Conservation (phyloP, 2,888 invertebrate species). For the Dicyrtomina minuta region DNA sequence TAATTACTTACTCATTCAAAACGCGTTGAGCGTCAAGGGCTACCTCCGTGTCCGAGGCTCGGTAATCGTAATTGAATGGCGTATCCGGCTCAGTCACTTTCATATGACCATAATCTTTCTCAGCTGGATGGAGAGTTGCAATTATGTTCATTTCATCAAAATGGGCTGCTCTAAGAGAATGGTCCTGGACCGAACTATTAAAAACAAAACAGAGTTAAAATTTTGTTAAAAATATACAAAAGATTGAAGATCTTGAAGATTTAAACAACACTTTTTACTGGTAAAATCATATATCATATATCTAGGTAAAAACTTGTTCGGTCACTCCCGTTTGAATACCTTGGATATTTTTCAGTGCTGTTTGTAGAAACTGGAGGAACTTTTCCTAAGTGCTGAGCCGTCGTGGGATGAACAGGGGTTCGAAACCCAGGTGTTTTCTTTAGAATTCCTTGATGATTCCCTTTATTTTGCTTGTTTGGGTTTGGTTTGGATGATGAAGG, state of each 20-base stretch:
- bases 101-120: conserved; percentile 31
- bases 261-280: neutral
- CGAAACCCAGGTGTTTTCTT: conserved; percentile 23
- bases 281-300: neutral
- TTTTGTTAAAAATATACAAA: neutral
- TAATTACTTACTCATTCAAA: neutral
- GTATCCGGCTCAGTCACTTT: conserved; percentile 27
- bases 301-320: neutral
- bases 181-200: no score
- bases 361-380: no score
- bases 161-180: conserved; percentile 21
- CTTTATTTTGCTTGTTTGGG: no score
- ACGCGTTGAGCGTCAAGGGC: conserved; percentile 4
- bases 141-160: conserved; percentile 31
- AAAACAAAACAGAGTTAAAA: neutral
- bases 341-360: no score
- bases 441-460: conserved; percentile 26
- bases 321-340: neutral
- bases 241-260: neutral
- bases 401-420: neutral
- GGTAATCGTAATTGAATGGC: conserved; percentile 20
- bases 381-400: neutral
- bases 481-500: no score
- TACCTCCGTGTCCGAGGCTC: neutral
- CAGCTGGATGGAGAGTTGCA: conserved; percentile 26